These are phyloP conservation scores for Cybosia mesomella DNA, from an alignment of 2,888 invertebrate genomes.

Conservation along the genomic window DNA sequence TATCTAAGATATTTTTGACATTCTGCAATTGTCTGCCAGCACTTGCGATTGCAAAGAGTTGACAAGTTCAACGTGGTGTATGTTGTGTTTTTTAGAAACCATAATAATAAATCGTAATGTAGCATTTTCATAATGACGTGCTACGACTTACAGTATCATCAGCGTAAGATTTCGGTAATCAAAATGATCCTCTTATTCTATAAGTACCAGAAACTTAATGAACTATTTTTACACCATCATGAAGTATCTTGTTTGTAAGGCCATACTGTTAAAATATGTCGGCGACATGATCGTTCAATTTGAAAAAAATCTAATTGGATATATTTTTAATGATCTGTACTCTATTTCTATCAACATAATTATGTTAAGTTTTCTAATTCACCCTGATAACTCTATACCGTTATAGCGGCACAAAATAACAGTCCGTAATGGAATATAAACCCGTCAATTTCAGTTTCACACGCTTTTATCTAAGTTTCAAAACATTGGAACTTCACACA, in stretches of 20 bases:
- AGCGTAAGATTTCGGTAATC: not conserved
- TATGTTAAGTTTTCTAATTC: not conserved
- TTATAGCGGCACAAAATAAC: not conserved
- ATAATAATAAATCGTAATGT: not conserved
- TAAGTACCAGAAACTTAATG: not conserved
- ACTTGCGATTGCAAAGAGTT: not conserved
- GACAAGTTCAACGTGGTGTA: not conserved
- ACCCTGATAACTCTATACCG: no score
- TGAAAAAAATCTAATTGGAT: not conserved
- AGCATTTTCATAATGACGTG: no score
- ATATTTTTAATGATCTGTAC: no score
- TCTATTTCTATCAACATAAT: not conserved
- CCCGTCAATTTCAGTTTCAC: conserved; percentile 37
- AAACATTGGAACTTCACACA: conserved; percentile 72
- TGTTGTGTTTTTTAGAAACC: not conserved
- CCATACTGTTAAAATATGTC: no score
- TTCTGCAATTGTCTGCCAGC: not conserved
- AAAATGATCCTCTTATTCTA: not conserved
- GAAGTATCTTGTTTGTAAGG: no score
- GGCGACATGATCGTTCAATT: no score
- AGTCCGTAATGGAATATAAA: conserved; percentile 22
- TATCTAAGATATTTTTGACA: not conserved
- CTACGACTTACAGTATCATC: no score
- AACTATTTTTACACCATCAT: no score
- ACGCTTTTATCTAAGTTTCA: conserved; percentile 62